Evolutionary conservation across 2,888 invertebrate species (phyloP).

Genomic region (Leptinotarsa rubiginosa): DNA sequence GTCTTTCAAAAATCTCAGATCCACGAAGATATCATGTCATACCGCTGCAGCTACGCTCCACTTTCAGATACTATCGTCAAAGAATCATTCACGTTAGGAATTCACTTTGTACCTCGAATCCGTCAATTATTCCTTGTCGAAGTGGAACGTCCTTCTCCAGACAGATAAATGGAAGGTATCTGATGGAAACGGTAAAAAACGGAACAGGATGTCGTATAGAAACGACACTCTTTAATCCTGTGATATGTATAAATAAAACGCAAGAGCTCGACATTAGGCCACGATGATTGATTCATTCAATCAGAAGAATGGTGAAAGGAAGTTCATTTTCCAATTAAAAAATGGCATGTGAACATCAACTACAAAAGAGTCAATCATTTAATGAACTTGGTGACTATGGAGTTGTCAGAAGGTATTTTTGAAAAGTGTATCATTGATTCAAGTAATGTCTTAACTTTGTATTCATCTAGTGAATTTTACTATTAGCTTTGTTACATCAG

Average conservation of each 20-base stretch:
- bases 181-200: constrained; percentile 38
- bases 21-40: constrained; percentile 34
- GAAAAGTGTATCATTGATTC: no score
- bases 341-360: no score
- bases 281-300: constrained; percentile 21
- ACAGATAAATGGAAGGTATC: constrained; percentile 47
- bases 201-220: constrained; percentile 38
- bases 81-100: constrained; percentile 61
- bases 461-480: no score
- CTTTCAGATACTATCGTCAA: constrained; percentile 53
- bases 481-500: no score
- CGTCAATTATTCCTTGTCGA: constrained; percentile 63
- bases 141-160: constrained; percentile 34
- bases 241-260: constrained; percentile 38
- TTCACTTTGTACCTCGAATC: constrained; percentile 62
- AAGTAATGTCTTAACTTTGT: no score
- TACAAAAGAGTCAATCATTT: no score
- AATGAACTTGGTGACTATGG: no score
- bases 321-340: background rate
- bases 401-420: no score
- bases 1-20: constrained; percentile 13
- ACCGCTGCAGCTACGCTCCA: constrained; percentile 17
- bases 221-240: constrained; percentile 35
- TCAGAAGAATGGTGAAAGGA: constrained; percentile 12
- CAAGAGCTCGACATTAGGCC: background rate